Percentiles rank a stretch among this genome's conserved stretches.
Conservation (phyloP, 1,140 invertebrate genomes). For the Musca vetustissima region DNA sequence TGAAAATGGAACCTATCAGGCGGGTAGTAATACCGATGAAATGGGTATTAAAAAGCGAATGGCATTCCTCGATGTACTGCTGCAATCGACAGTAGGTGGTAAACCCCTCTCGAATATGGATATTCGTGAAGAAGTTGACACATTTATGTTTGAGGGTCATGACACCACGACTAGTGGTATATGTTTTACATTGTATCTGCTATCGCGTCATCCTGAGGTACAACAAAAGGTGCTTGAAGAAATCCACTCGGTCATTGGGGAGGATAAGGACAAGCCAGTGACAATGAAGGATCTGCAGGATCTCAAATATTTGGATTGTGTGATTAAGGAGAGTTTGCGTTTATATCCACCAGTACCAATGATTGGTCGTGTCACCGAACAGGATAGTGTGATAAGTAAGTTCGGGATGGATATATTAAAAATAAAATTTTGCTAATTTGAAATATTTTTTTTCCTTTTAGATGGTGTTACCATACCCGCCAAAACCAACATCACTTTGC, state of each 20-base stretch:
- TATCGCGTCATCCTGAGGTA: conserved; percentile 61
- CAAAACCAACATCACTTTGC: conserved; percentile 42
- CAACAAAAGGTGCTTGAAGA: conserved; percentile 66
- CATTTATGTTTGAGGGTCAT: too few relatives aligned
- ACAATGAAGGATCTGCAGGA: conserved; percentile 38
- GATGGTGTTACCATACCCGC: conserved; percentile 42
- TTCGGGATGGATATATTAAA: conserved; percentile 34
- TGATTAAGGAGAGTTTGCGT: too few relatives aligned
- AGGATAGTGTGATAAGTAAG: conserved; percentile 54
- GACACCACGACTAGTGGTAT: conserved; percentile 62
- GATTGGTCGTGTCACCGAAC: conserved; percentile 59
- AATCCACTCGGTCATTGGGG: conserved; percentile 61
- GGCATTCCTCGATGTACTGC: conserved; percentile 76
- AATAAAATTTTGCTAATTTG: not conserved
- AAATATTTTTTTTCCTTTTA: not conserved
- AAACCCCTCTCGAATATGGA: conserved; percentile 64
- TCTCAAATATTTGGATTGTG: conserved; percentile 59
- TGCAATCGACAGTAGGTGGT: conserved; percentile 63
- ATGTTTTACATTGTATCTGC: conserved; percentile 60
- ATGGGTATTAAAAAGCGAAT: conserved; percentile 63
- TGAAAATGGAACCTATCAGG: conserved; percentile 19
- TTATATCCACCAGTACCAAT: too few relatives aligned
- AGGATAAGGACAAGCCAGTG: conserved; percentile 37
- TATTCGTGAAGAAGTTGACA: conserved; percentile 72
- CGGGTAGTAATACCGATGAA: conserved; percentile 28